A percentile compares a stretch with the other conserved stretches of the same genome.
phyloP scores from a whole-genome alignment of 2,797 vertebrate species.

The Octomys mimax region DNA sequence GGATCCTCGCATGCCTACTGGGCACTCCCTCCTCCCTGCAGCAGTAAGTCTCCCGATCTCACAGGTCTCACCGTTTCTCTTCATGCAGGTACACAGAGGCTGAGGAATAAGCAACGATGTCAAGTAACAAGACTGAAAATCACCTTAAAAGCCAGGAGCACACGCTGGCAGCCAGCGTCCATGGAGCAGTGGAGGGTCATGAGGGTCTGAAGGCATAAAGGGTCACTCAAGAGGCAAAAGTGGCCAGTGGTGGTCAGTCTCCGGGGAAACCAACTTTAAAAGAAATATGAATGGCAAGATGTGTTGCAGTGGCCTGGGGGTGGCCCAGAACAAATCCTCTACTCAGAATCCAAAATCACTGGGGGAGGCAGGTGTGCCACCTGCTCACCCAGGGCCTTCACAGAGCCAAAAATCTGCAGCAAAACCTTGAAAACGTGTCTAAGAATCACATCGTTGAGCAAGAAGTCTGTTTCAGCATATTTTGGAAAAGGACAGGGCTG shows the following conservation, averaged over 20 bases:
- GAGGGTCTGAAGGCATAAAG: neutral
- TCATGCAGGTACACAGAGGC: neutral
- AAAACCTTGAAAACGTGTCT: conserved; percentile 71
- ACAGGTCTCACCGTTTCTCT: neutral
- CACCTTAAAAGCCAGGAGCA: neutral
- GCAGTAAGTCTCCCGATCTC: neutral
- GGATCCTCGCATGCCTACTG: no score
- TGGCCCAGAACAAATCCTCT: neutral
- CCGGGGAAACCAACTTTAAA: neutral
- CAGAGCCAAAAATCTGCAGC: conserved; percentile 10
- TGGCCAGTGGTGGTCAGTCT: neutral
- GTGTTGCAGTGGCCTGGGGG: no score
- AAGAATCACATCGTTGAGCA: conserved; percentile 37
- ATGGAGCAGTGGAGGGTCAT: neutral
- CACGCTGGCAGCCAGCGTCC: neutral
- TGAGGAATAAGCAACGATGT: neutral
- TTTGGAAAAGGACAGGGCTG: conserved; percentile 33
- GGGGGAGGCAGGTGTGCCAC: neutral
- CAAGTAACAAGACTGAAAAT: neutral
- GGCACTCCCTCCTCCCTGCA: neutral
- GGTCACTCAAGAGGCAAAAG: no score
- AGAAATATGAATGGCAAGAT: neutral
- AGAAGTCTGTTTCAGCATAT: conserved; percentile 67
- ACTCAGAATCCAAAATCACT: neutral
- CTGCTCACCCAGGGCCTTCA: neutral